Conservation (phyloP, 2,888 invertebrate species). For the Fragum sueziense region DNA sequence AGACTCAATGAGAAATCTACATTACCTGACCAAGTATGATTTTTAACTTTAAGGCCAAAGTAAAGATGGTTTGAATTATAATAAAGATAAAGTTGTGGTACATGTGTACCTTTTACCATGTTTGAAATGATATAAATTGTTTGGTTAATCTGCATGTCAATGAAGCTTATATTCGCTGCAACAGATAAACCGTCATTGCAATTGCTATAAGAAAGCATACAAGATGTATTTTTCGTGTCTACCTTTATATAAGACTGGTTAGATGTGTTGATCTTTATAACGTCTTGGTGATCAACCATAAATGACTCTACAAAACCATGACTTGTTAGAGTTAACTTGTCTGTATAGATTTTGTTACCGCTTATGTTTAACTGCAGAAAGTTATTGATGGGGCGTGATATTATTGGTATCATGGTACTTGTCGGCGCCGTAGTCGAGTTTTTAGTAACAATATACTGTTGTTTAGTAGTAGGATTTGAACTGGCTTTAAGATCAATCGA, state of each 20-base stretch:
- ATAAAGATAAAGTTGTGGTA: background rate
- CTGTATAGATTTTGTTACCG: conserved; percentile 1
- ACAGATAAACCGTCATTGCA: background rate
- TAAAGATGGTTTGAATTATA: background rate
- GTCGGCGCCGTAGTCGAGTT: background rate
- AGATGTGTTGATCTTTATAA: conserved; percentile 3
- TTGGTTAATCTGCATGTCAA: background rate
- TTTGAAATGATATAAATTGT: background rate
- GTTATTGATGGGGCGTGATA: background rate
- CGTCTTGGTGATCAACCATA: background rate
- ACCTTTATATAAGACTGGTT: background rate
- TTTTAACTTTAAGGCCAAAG: background rate
- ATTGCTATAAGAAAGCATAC: background rate
- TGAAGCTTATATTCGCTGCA: background rate
- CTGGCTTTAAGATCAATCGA: too few relatives aligned
- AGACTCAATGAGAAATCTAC: background rate
- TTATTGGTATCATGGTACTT: background rate
- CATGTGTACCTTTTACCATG: background rate
- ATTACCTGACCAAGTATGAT: background rate
- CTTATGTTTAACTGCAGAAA: conserved; percentile 6
- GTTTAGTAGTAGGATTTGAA: too few relatives aligned
- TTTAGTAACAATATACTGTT: too few relatives aligned
- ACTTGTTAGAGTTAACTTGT: background rate
- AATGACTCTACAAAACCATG: conserved; percentile 5
- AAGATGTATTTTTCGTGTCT: background rate